Percentiles rank a stretch among this genome's conserved stretches.
These are phyloP conservation scores for Berghia stephanieae DNA, from an alignment of 1,140 invertebrate genomes.

Conservation along the genomic window DNA sequence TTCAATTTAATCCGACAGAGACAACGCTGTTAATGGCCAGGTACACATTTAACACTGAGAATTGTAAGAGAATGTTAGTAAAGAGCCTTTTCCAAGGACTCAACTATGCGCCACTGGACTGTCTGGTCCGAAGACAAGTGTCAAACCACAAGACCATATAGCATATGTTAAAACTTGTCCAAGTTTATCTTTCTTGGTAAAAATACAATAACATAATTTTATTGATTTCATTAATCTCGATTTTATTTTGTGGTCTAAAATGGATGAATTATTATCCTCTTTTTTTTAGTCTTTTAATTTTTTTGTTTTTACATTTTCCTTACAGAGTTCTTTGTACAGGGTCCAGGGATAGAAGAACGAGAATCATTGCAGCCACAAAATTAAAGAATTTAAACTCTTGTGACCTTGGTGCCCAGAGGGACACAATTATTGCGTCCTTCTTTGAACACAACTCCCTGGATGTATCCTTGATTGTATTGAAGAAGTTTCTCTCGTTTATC, in stretches of 20 bases:
- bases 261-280: slow-evolving; percentile 3
- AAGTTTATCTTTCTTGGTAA: no score
- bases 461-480: slow-evolving; percentile 68
- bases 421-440: slow-evolving; percentile 83
- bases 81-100: no score
- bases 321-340: slow-evolving; percentile 81
- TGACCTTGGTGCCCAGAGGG: slow-evolving; percentile 82
- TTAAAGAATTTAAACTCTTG: slow-evolving; percentile 74
- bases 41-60: no score
- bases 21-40: no score
- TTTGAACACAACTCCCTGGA: slow-evolving; percentile 89
- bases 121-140: no score
- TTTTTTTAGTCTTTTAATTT: slow-evolving; percentile 4
- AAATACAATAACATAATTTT: no score
- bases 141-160: no score
- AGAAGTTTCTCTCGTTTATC: background rate
- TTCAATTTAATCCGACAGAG: no score
- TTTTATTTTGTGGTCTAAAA: background rate
- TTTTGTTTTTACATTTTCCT: slow-evolving; percentile 26
- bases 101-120: no score
- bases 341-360: slow-evolving; percentile 85
- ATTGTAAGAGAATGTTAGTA: no score
- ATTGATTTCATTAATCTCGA: background rate
- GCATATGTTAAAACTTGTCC: no score
- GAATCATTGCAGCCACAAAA: slow-evolving; percentile 80